Base-by-base conservation (phyloP, 2,113 vertebrate genomes). In the Ptychochromis oligacanthus region DNA sequence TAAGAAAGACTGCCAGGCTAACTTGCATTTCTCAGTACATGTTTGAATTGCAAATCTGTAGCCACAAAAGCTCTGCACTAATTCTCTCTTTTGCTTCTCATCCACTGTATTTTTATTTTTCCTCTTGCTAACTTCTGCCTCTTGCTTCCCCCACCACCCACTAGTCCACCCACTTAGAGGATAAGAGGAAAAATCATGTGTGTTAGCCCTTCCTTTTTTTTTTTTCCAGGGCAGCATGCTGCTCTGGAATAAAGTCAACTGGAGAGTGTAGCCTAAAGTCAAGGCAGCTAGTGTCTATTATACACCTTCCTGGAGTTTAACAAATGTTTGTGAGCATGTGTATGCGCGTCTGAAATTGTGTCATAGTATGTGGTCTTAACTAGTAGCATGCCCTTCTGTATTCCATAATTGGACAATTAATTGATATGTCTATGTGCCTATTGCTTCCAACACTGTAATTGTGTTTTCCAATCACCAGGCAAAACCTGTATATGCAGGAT, bases 401-500 rank as follows among this genome's bases (percentile, higher is more conserved):
- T 24, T 49, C 28, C 62, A 49, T 52, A 60, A 65, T 64, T 81
- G n/a, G 52, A n/a, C 79, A 55, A 56, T 67, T 46, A 20, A 79
- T 81, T 38, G 7, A 75, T 31, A 22, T 77, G 57, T 74, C 52
- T 14, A 34, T 59, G 65, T 79, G 36, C 13, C 22, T 17, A 56
- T 60, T 60, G 36, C 15, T 57, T 77, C 77, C 40, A 88, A 46
- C 46, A 18, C 8, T 86, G 20, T 80, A 80, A 87, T 79, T 87
- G 52, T 91, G 40, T 85, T 88, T 83, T 60, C 3, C 61, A 9
- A 40, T 88, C 65, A 64, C 38, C 83, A 96, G 96, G 96, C 96
- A 9, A 96, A 96, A 79, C 95, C 96, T 18, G 88, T 96, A 49
- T 96, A 96, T 86, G 96, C 95, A 87, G 96, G 96, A 77, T 96